phyloP scores from a whole-genome alignment of 1,140 invertebrate genomes.

The Pseudomyrmex concolor region DNA sequence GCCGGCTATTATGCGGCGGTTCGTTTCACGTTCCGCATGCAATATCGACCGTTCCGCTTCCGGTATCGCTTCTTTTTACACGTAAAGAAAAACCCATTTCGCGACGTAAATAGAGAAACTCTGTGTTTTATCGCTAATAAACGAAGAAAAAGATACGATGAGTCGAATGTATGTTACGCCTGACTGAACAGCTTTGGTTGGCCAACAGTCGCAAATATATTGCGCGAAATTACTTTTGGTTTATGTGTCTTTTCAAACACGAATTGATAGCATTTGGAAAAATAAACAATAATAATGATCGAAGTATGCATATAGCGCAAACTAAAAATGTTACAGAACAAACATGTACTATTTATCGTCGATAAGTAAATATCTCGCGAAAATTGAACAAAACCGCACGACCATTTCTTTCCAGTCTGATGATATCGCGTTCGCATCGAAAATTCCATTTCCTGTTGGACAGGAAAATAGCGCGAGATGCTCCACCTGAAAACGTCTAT shows the following conservation, averaged over 20 bases:
- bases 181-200: neutral
- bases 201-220: neutral
- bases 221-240: too few species aligned
- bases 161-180: neutral
- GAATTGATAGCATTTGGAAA: too few species aligned
- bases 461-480: neutral
- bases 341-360: neutral
- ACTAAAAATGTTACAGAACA: too few species aligned
- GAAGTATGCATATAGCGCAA: too few species aligned
- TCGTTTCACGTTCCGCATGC: constrained; percentile 19
- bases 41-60: constrained; percentile 11
- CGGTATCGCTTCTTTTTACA: constrained; percentile 30
- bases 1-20: neutral
- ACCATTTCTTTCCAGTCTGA: constrained; percentile 14
- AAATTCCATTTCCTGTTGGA: constrained; percentile 19
- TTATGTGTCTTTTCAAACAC: too few species aligned
- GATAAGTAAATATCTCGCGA: neutral
- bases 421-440: neutral
- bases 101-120: neutral
- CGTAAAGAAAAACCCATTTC: neutral
- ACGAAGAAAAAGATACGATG: neutral
- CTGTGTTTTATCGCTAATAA: neutral
- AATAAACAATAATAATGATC: too few species aligned
- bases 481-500: constrained; percentile 16
- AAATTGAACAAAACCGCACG: neutral